A percentile compares a stretch with the other conserved stretches of the same genome.
Conservation (phyloP, 2,888 invertebrate species). For the Nephrotoma appendiculata region DNA sequence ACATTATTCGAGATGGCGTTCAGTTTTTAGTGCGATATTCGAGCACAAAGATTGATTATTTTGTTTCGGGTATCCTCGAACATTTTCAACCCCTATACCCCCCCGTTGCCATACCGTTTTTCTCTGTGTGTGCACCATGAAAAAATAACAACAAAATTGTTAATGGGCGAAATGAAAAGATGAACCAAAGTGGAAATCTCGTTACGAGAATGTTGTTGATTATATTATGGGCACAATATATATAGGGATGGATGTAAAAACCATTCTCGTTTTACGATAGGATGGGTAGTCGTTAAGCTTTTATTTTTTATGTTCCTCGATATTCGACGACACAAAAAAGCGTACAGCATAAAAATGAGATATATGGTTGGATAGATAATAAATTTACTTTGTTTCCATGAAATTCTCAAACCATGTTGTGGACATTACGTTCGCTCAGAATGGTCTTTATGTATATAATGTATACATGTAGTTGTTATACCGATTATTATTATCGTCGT, state of each 20-base stretch:
- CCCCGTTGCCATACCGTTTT: neutral
- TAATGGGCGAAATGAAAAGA: neutral
- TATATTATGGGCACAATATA: neutral
- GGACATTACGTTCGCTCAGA: neutral
- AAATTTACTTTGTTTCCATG: neutral
- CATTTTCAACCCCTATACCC: neutral
- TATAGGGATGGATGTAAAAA: neutral
- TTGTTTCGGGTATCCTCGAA: neutral
- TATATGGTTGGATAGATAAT: neutral
- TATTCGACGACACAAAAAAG: neutral
- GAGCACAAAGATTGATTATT: neutral
- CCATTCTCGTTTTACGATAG: neutral
- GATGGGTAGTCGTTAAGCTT: neutral
- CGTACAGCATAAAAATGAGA: neutral
- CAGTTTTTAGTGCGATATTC: neutral
- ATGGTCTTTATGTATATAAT: neutral
- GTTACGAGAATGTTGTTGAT: neutral
- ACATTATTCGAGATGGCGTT: neutral
- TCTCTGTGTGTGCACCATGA: neutral
- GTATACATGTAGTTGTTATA: neutral
- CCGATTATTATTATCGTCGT: neutral
- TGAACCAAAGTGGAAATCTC: neutral
- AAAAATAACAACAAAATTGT: neutral
- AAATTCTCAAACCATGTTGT: neutral
- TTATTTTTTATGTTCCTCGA: neutral